Evolutionary conservation across 2,888 invertebrate species (phyloP).

Genomic region (Andrena minutula): DNA sequence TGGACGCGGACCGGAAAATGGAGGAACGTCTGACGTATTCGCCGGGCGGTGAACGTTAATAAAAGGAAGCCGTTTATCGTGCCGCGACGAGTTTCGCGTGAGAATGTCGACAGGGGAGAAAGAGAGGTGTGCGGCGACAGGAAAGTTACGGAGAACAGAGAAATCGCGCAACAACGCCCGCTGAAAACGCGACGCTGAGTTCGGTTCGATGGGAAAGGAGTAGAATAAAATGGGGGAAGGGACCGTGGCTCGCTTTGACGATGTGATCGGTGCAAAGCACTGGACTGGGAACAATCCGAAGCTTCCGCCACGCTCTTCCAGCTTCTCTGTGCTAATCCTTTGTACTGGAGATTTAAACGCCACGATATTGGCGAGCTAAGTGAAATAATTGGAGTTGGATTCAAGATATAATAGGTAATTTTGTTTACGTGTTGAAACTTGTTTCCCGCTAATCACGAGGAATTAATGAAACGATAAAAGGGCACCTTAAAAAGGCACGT

Average conservation of each 20-base stretch:
- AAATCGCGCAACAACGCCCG: slow-evolving; percentile 30
- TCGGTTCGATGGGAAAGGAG: slow-evolving; percentile 14
- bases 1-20: slow-evolving; percentile 54
- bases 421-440: too few species aligned
- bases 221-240: slow-evolving; percentile 21
- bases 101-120: background rate
- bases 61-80: slow-evolving; percentile 53
- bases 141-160: slow-evolving; percentile 10
- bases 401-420: too few species aligned
- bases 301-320: background rate
- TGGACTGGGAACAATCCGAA: background rate
- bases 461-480: too few species aligned
- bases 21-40: slow-evolving; percentile 47
- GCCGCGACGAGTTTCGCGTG: slow-evolving; percentile 38
- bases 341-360: background rate
- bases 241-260: slow-evolving; percentile 13
- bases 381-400: background rate
- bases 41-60: slow-evolving; percentile 42
- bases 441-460: too few species aligned
- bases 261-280: background rate
- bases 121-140: background rate
- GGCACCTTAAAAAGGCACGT: too few species aligned
- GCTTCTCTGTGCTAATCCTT: background rate
- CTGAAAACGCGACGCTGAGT: slow-evolving; percentile 12
- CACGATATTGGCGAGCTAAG: background rate